Evolutionary conservation across 2,113 vertebrate species (phyloP), one percentile per base, ranked within the genome.

Genomic region (Gobiocypris rarus): DNA sequence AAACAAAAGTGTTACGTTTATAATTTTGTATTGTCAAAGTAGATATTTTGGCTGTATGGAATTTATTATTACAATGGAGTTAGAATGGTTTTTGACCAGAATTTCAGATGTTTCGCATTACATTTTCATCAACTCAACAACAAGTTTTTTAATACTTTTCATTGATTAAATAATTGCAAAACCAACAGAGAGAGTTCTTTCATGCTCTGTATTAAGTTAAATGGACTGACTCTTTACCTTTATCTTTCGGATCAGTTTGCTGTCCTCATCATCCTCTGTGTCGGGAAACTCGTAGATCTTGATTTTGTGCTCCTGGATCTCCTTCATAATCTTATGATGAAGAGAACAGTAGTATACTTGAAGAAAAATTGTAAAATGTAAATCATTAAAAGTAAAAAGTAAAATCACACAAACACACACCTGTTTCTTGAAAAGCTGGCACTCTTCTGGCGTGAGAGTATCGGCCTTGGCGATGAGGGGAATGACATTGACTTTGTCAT

Each of bases 401-500:
- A 6, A 41, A 69, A 38, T 58, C 54, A 85, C 75, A 77, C 59
- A 26, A 74, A 38, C 9, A 83, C 59, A 76, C 43, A 95, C 95
- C 94, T 95, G 94, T 86, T 95, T 95, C 87, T 95, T 95, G 87
- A 95, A 95, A 6, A 94, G 93, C 86, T 95, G 94, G 87, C 95
- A 95, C 87, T 95, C 95, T 83, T 95, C 95, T 0, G 95, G 94
- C 9, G 95, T 95, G 54, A 95, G 90, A 0, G 95, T 95, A 88
- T 95, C 95, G 0, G 95, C 95, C 86, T 95, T 95, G 1, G 95
- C 94, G 26, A 95, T 95, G 1, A 95, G 94, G 1, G 95, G 95
- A 84, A 95, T 95, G 74, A 95, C 93, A n/a, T 95, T 95, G 78
- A 95, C 95, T 89, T 95, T 95, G 89, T 95, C 95, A 15, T 95